Evolutionary conservation across 2,888 invertebrate genomes (phyloP), one percentile per base, ranked within the genome.

Genomic region (Lomographa bimaculata): DNA sequence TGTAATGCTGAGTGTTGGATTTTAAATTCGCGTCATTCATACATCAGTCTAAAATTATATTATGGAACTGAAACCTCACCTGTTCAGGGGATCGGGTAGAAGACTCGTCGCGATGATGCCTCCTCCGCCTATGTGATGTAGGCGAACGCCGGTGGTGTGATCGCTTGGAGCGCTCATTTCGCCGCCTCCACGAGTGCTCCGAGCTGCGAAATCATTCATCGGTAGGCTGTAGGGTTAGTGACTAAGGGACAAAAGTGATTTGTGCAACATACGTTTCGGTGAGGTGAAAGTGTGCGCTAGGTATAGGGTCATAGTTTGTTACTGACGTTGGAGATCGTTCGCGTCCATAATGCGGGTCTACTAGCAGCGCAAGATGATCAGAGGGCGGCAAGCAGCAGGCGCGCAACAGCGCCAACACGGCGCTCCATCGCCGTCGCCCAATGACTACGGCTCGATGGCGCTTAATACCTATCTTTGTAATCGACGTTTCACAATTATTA

Each of bases 151-250:
- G 92, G 58, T 95, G 93, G 78, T 95, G 93, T 68, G 95, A 95
- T 61, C 96, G 92, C 83, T 96, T 96, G 80, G 95, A 96, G 57
- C 96, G 93, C 68, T 95, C 91, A 93, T 95, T 83, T 91, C 94
- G 87, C 90, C 95, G 73, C 91, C 95, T 78, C 93, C 95, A 82
- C 91, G 92, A 90, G 92, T 95, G 94, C 90, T 93, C 92, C 81
- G 92, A 92, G 85, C 92, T 92, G 92, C 91, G 93, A 72, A 92
- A 91, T 86, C 79, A 82, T 77, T 79, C 79, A 80, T 91, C 91
- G 83, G 90, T 77, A 65, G 80, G 77, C 81, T 84, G 66, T 86
- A 87, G 85, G 82, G 87, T 87, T 85, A 86, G 87, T 82, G 77
- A 63, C 64, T 61, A 70, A 69, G 77, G 71, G 41, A 60, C 60